Evolutionary conservation across 92 coral and sea anemone genomes (phyloP).

Genomic region (Palythoa caribaeorum): DNA sequence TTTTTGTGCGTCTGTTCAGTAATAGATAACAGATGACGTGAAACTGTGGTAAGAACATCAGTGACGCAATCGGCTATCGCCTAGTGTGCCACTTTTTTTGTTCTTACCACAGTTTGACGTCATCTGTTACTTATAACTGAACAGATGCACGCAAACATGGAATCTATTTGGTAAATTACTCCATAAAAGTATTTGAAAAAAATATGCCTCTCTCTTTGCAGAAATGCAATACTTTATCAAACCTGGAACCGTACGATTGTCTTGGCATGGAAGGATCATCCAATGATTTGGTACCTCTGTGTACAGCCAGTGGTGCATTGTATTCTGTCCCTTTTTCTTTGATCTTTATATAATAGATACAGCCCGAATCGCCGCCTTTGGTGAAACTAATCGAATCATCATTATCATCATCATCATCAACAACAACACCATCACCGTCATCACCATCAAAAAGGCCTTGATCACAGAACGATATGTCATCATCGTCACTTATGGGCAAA

Average conservation of each 20-base stretch:
- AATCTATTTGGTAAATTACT: too few species aligned
- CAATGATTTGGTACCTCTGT: neutral
- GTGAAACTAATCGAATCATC: neutral
- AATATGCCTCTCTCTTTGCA: too few species aligned
- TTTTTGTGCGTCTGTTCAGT: too few species aligned
- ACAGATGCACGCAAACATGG: too few species aligned
- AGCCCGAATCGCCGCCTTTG: neutral
- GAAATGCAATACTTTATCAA: neutral
- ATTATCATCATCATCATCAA: neutral
- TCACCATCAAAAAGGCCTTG: neutral
- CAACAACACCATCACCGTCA: neutral
- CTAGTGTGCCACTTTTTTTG: too few species aligned
- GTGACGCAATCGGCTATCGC: too few species aligned
- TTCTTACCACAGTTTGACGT: too few species aligned
- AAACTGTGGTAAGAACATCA: too few species aligned
- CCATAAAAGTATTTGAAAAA: too few species aligned
- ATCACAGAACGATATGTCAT: too few species aligned
- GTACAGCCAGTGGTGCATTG: constrained; percentile 1
- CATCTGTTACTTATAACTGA: too few species aligned
- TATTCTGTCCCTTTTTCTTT: neutral
- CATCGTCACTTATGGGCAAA: neutral
- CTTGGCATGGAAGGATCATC: neutral
- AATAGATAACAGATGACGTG: too few species aligned
- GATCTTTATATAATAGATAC: constrained; percentile 2
- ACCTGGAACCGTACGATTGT: neutral